Evolutionary conservation across 2,888 invertebrate genomes (phyloP), one percentile per base, ranked within the genome.

Genomic region (Oxyscelio sp.): DNA sequence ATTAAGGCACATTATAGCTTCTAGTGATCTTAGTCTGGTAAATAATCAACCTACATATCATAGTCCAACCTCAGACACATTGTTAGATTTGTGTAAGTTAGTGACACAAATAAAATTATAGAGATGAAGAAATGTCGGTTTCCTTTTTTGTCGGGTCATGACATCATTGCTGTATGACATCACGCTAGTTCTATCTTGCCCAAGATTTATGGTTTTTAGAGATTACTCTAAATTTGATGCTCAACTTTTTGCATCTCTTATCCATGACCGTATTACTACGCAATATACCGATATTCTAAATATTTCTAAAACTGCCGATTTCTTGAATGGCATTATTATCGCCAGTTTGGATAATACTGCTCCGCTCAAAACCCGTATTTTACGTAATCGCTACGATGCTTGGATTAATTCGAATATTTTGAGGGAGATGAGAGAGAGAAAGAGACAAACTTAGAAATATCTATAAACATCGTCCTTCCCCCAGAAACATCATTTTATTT

Each of bases 111-210:
- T n/a, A n/a, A n/a, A n/a, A n/a, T n/a, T n/a, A n/a, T n/a, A n/a
- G n/a, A n/a, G n/a, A n/a, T n/a, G n/a, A n/a, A n/a, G n/a, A n/a
- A 63, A 22, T 48, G 24, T 27, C 24, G 27, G 1, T 13, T 45
- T 21, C 45, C 45, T 15, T 45, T 45, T 13, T 15, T 63, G 3
- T 63, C 63, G 9, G 24, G 21, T 13, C 63, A 63, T 15, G 63
- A 63, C 5, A 48, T 48, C 2, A 21, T 48, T 11, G 8, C 9
- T 1, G 3, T 48, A 48, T 48, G 48, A 19, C 1, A 4, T 3
- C 3, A 2, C 3, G 4, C 22, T 9, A 3, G 9, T 22, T 21
- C 9, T 9, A 5, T 8, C 22, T 54, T 3, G 9, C 54, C n/a
- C 11, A 4, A 13, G 3, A 8, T 11, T 40, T 8, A 15, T n/a